phyloP scores from a whole-genome alignment of 92 coral and sea anemone species.

The Blastomussa wellsi region DNA sequence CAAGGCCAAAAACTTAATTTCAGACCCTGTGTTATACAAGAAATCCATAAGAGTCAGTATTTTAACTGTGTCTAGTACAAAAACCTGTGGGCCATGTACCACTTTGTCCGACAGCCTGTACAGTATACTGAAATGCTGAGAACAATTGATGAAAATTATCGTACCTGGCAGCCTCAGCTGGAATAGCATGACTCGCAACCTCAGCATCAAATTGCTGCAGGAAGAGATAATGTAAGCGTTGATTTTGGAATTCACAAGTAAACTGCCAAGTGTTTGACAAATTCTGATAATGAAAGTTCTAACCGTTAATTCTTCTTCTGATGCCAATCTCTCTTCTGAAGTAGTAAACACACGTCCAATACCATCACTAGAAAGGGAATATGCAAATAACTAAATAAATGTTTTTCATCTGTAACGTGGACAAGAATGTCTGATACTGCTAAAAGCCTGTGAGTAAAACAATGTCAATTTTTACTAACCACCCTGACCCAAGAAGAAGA shows the following conservation, averaged over 20 bases:
- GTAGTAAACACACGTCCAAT: slow-evolving; percentile 87
- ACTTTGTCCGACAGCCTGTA: background rate
- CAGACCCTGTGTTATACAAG: no score
- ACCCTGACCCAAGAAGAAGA: no score
- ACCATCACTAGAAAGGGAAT: slow-evolving; percentile 80
- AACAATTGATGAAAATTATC: background rate
- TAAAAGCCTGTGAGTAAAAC: background rate
- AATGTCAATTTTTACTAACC: background rate
- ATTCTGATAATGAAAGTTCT: background rate
- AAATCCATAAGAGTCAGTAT: background rate
- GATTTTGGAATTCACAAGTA: no score
- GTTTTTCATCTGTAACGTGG: background rate
- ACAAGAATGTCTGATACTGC: background rate
- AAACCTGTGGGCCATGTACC: background rate
- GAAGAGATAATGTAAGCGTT: background rate
- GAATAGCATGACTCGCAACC: slow-evolving; percentile 96
- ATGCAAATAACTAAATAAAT: background rate
- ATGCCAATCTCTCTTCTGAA: slow-evolving; percentile 80
- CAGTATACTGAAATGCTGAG: background rate
- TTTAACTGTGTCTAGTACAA: background rate
- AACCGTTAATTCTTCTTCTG: slow-evolving; percentile 80
- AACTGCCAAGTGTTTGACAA: background rate
- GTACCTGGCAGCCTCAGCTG: slow-evolving; percentile 94
- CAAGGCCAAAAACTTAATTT: no score
- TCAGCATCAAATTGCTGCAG: slow-evolving; percentile 88